A percentile compares a stretch with the other conserved stretches of the same genome.
phyloP scores from a whole-genome alignment of 2,888 invertebrate species.

The Mycalesis mineus region DNA sequence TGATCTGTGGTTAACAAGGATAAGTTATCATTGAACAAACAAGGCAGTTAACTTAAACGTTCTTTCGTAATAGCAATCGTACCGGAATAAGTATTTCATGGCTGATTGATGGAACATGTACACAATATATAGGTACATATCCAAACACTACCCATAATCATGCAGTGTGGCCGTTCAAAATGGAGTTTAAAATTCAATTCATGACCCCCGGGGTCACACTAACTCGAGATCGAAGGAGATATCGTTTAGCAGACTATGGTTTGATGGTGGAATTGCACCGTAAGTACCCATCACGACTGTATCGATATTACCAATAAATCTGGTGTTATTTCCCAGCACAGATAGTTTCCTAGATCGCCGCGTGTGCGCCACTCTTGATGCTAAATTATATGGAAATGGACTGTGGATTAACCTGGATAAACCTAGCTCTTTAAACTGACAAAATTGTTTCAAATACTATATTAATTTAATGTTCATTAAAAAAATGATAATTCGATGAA shows the following conservation, averaged over 20 bases:
- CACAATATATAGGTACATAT: neutral
- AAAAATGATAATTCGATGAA: no score
- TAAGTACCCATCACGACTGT: conserved; percentile 59
- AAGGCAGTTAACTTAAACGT: no score
- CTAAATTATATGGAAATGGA: conserved; percentile 38
- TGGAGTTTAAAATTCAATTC: conserved; percentile 67
- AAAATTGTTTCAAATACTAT: no score
- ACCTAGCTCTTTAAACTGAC: no score
- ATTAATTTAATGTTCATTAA: no score
- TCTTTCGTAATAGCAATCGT: no score
- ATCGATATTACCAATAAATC: conserved; percentile 72
- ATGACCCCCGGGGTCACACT: conserved; percentile 60
- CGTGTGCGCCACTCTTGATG: conserved; percentile 47
- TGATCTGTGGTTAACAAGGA: no score
- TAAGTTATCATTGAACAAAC: no score
- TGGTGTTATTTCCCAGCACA: conserved; percentile 58
- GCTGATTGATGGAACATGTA: no score
- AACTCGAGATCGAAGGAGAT: conserved; percentile 48
- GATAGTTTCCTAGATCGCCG: conserved; percentile 57
- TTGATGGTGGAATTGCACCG: conserved; percentile 46
- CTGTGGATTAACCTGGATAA: conserved; percentile 13
- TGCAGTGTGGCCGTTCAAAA: conserved; percentile 21
- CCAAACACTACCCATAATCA: conserved; percentile 11
- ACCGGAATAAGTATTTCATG: no score
- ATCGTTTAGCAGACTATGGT: conserved; percentile 41